Evolutionary conservation across 2,113 vertebrate species (phyloP), one percentile per base, ranked within the genome.

Genomic region (Melozone crissalis): DNA sequence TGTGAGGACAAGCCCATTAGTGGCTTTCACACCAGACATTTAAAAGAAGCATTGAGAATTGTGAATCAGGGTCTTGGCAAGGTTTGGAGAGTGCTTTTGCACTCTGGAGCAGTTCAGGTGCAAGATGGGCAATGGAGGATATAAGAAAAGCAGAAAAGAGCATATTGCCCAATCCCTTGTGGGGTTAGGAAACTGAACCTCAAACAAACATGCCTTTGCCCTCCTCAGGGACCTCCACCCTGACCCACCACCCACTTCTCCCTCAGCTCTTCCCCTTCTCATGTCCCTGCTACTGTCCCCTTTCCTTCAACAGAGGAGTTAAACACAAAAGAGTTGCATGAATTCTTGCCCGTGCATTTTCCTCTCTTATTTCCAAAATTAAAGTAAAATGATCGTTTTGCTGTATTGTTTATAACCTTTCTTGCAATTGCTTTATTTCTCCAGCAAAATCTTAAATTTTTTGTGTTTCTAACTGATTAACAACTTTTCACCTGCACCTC

Each of bases 141-240:
- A 1, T 19, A 37, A 65, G 59, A 65, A 75, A 75, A 30, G n/a
- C 10, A 69, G 24, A 74, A 11, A 39, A 69, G 27, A 43, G 11
- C 0, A 0, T 17, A 12, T 44, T 73, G 35, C 13, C 26, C 69
- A 1, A 3, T 58, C 11, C 24, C 4, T 1, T 5, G 12, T 43
- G 21, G 28, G 5, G 5, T 71, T 71, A 31, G 55, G 37, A 67
- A 59, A 30, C 63, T 84, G 23, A 57, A 5, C 23, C 26, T 71
- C 26, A 78, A 22, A 43, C 41, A 41, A 41, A 37, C 5, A 7
- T 7, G 13, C 6, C 26, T 82, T 41, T 81, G 24, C 5, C 7
- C 11, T 74, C 10, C 49, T 69, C 35, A 35, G 22, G 14, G 35
- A 41, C 65, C n/a, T 83, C 54, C 20, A 55, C 13, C 35, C n/a